These are phyloP conservation scores for Desoria tigrina DNA, from an alignment of 2,888 invertebrate genomes.

Conservation along the genomic window DNA sequence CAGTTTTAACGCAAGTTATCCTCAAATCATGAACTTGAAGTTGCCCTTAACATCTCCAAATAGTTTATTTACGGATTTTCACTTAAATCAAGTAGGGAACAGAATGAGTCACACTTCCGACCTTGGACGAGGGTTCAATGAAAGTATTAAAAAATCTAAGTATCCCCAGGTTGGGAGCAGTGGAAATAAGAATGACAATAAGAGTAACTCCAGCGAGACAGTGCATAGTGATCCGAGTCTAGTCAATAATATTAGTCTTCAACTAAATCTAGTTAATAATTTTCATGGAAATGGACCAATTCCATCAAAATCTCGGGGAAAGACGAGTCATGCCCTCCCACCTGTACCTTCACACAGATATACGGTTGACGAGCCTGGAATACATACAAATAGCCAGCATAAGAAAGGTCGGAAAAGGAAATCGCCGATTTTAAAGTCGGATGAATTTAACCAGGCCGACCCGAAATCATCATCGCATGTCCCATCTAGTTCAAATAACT, in stretches of 20 bases:
- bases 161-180: background rate
- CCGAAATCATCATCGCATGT: no score
- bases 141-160: background rate
- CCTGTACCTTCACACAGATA: background rate
- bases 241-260: conserved; percentile 39
- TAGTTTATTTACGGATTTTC: conserved; percentile 33
- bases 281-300: background rate
- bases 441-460: background rate
- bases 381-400: background rate
- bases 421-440: no score
- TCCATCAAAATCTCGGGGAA: background rate
- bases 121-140: background rate
- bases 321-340: background rate
- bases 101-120: background rate
- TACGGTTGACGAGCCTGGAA: background rate
- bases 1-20: background rate
- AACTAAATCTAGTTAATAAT: conserved; percentile 1
- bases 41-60: conserved; percentile 12
- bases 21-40: conserved; percentile 13
- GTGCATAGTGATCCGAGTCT: conserved; percentile 38
- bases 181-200: conserved; percentile 19
- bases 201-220: background rate
- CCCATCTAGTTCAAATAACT: conserved; percentile 5
- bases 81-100: conserved; percentile 22
- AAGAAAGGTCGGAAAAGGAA: background rate